These are phyloP conservation scores for Eidolon dupreanum DNA, from an alignment of 2,797 vertebrate genomes.

Conservation along the genomic window DNA sequence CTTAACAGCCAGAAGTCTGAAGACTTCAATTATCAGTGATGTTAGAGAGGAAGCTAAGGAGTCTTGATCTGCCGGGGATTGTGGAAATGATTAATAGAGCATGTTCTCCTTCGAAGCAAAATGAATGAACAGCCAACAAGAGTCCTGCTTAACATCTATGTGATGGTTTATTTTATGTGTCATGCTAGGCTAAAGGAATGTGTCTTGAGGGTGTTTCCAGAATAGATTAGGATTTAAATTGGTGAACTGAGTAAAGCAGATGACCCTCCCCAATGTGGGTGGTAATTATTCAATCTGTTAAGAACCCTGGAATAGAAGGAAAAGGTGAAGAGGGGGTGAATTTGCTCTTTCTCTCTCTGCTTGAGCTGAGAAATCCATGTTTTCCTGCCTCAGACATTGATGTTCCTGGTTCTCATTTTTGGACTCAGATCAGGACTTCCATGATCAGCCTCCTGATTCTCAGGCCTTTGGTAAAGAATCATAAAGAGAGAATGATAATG, in stretches of 20 bases:
- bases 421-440: background rate
- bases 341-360: background rate
- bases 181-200: background rate
- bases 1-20: background rate
- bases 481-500: background rate
- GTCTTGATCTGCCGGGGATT: background rate
- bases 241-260: background rate
- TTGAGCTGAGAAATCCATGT: background rate
- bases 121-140: background rate
- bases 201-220: background rate
- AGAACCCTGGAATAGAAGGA: background rate
- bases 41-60: background rate
- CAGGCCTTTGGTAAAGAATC: background rate
- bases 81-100: background rate
- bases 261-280: background rate
- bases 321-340: background rate
- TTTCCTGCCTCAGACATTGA: background rate
- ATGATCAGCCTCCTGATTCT: background rate
- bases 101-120: background rate
- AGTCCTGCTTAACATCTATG: background rate
- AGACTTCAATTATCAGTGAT: background rate
- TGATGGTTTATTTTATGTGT: background rate
- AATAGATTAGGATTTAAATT: background rate
- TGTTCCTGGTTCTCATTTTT: background rate
- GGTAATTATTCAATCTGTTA: background rate